Conservation (phyloP, 1,140 invertebrate genomes). For the Chlorops oryzae region DNA sequence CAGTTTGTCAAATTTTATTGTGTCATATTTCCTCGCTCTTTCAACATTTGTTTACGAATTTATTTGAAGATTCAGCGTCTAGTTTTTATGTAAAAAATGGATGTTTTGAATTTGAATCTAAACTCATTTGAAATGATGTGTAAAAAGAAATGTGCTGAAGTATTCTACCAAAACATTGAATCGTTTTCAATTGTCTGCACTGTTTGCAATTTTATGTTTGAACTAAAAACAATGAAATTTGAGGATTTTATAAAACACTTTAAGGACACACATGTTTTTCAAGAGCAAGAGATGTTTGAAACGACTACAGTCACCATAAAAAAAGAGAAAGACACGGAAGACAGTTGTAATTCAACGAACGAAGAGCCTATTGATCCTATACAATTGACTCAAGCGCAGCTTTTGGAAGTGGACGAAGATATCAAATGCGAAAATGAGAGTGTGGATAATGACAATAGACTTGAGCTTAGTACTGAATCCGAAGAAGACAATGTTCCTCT, state of each 20-base stretch:
- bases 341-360: not conserved
- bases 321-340: constrained; percentile 5
- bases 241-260: constrained; percentile 13
- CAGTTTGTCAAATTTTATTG: no score
- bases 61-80: no score
- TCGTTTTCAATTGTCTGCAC: constrained; percentile 12
- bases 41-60: no score
- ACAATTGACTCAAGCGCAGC: no score
- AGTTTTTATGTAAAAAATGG: no score
- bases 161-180: constrained; percentile 11
- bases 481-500: not conserved
- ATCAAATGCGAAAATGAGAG: no score
- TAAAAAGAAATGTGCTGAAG: constrained; percentile 20
- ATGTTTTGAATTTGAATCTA: no score
- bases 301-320: constrained; percentile 12
- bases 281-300: no score
- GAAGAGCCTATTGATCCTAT: not conserved
- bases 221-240: constrained; percentile 10
- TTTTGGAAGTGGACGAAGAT: constrained; percentile 1
- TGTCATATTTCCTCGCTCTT: no score
- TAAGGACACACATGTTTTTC: constrained; percentile 14
- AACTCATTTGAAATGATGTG: no score
- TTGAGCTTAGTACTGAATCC: not conserved
- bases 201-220: no score
- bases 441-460: no score